Base-by-base conservation (phyloP, 2,113 vertebrate genomes). In the Coryphaenoides rupestris region DNA sequence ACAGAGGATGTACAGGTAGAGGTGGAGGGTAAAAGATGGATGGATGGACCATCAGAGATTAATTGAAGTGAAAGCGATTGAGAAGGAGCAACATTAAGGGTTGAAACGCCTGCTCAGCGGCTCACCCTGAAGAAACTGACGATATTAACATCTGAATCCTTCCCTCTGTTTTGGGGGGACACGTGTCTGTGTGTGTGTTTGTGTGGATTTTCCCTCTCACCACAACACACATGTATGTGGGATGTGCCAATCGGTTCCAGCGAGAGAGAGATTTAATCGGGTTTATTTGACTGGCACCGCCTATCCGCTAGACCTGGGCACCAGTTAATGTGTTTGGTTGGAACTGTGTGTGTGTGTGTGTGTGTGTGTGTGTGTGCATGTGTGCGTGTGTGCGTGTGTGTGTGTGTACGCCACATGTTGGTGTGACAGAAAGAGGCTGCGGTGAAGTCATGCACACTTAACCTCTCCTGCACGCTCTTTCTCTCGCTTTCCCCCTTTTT, bases 101-200 rank as follows among this genome's bases (percentile, higher is more conserved):
- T 73, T 83, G 80, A 76, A 69, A 84, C 61, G n/a, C n/a, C n/a
- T n/a, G n/a, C n/a, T n/a, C n/a, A n/a, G n/a, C n/a, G n/a, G n/a
- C n/a, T n/a, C n/a, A n/a, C n/a, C n/a, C n/a, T n/a, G n/a, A n/a
- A n/a, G n/a, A n/a, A n/a, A n/a, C n/a, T n/a, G n/a, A n/a, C n/a
- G n/a, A n/a, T n/a, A n/a, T n/a, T n/a, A n/a, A n/a, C n/a, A n/a
- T n/a, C n/a, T n/a, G n/a, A n/a, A n/a, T n/a, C n/a, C n/a, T n/a
- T 89, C 89, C 91, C 89, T 87, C 89, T 71, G 77, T 86, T 84
- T 83, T 85, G 86, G 83, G 84, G 83, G 78, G 85, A 78, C 15
- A 49, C 19, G 3, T 55, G 19, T 45, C 5, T 55, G 13, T 19
- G 13, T 46, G 28, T 46, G 19, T 56, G 17, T 26, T 21, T 49